phyloP scores from a whole-genome alignment of 2,888 invertebrate species.

The Anticlea derivata region DNA sequence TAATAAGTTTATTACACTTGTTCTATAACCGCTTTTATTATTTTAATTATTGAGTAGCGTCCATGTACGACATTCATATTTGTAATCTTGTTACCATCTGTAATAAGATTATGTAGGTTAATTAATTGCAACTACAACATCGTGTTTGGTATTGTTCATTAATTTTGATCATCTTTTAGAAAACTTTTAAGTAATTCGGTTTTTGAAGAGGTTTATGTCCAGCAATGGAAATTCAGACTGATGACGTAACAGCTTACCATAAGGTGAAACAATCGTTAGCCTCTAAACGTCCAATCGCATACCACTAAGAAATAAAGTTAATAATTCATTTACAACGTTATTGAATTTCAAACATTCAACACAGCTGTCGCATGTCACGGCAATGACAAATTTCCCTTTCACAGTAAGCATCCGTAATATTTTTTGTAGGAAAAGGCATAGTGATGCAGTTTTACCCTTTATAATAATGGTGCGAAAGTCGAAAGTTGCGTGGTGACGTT shows the following conservation, averaged over 20 bases:
- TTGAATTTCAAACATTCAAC: slow-evolving; percentile 22
- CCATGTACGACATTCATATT: slow-evolving; percentile 14
- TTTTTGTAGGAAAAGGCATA: slow-evolving; percentile 21
- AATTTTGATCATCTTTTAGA: slow-evolving; percentile 9
- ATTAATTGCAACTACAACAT: slow-evolving; percentile 21
- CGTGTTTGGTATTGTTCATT: slow-evolving; percentile 3
- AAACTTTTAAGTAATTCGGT: neutral
- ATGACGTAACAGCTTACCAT: no score
- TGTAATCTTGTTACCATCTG: slow-evolving; percentile 12
- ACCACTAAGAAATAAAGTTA: no score
- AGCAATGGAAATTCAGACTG: no score
- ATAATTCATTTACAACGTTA: no score
- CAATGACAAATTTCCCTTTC: slow-evolving; percentile 52
- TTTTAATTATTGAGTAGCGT: slow-evolving; percentile 13
- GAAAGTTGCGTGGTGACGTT: slow-evolving; percentile 45
- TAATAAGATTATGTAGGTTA: slow-evolving; percentile 30
- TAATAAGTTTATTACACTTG: slow-evolving; percentile 20
- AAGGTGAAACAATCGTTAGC: no score
- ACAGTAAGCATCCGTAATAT: slow-evolving; percentile 40
- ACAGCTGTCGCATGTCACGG: slow-evolving; percentile 38
- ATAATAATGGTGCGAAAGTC: slow-evolving; percentile 46
- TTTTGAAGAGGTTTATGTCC: no score
- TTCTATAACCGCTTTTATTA: slow-evolving; percentile 22
- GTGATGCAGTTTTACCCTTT: slow-evolving; percentile 24
- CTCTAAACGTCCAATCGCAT: no score